Percentiles rank a stretch among this genome's conserved stretches.
phyloP scores from a whole-genome alignment of 2,113 vertebrate species.

The Microcebus murinus region DNA sequence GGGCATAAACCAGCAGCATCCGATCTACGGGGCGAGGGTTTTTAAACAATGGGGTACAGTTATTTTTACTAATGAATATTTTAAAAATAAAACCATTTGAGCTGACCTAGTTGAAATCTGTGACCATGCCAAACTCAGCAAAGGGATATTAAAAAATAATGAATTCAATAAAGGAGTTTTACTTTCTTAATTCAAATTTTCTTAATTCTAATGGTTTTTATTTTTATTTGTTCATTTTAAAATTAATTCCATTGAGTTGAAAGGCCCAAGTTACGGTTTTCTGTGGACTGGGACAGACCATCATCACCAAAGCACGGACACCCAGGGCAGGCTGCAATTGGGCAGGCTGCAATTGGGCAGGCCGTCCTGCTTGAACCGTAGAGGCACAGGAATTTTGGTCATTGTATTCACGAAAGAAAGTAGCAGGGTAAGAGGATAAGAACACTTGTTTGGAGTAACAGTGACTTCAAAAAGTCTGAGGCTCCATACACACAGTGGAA shows the following conservation, averaged over 20 bases:
- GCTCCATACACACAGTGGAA: neutral
- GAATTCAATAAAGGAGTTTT: constrained; percentile 49
- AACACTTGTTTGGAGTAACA: neutral
- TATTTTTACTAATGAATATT: neutral
- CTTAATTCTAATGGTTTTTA: constrained; percentile 8
- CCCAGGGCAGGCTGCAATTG: neutral
- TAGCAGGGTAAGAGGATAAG: neutral
- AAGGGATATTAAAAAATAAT: constrained; percentile 47
- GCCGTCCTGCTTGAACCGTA: neutral
- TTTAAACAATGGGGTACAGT: neutral
- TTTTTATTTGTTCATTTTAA: neutral
- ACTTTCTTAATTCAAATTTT: constrained; percentile 26
- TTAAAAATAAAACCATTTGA: neutral
- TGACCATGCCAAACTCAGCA: neutral
- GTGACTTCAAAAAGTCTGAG: neutral
- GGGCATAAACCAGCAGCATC: neutral
- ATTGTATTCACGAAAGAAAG: neutral
- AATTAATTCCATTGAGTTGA: neutral
- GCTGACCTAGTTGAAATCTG: constrained; percentile 39
- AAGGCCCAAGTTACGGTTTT: neutral
- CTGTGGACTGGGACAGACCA: neutral
- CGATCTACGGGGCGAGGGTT: neutral
- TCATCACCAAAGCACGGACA: neutral
- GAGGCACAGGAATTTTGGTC: neutral
- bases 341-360: fast-evolving